Evolutionary conservation across 2,797 vertebrate genomes (phyloP).

Genomic region (Triplophysa yarkandensis): DNA sequence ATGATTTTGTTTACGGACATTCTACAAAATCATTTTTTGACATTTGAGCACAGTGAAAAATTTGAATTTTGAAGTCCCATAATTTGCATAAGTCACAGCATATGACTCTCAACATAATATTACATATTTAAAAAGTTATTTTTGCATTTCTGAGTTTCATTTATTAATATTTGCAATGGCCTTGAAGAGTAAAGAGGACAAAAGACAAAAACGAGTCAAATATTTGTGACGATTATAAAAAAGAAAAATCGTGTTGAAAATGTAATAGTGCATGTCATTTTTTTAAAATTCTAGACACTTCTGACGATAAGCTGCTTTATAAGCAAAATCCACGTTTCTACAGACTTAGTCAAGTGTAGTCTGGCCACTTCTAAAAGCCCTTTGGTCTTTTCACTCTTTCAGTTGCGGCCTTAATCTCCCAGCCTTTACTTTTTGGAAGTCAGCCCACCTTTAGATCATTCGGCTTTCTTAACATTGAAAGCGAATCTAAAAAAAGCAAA

Average conservation of each 20-base stretch:
- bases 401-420: conserved; percentile 64
- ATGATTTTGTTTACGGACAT: too few species aligned
- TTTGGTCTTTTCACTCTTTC: conserved; percentile 66
- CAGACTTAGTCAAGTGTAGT: conserved; percentile 78
- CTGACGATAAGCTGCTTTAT: conserved; percentile 70
- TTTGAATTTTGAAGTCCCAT: neutral
- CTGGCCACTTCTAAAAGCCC: conserved; percentile 72
- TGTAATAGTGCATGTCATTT: too few species aligned
- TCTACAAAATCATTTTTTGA: too few species aligned
- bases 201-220: too few species aligned
- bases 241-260: neutral
- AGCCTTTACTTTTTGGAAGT: conserved; percentile 74
- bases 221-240: too few species aligned
- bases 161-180: conserved; percentile 9
- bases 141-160: neutral
- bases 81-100: neutral
- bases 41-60: conserved; percentile 50
- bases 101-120: neutral
- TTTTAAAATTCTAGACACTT: too few species aligned
- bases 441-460: conserved; percentile 74
- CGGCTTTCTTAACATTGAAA: conserved; percentile 74
- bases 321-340: conserved; percentile 73
- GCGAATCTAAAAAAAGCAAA: conserved; percentile 70
- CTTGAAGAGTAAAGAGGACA: conserved; percentile 13
- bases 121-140: neutral